Base-by-base conservation (phyloP, 1,140 invertebrate genomes). In the Melipona quadrifasciata region DNA sequence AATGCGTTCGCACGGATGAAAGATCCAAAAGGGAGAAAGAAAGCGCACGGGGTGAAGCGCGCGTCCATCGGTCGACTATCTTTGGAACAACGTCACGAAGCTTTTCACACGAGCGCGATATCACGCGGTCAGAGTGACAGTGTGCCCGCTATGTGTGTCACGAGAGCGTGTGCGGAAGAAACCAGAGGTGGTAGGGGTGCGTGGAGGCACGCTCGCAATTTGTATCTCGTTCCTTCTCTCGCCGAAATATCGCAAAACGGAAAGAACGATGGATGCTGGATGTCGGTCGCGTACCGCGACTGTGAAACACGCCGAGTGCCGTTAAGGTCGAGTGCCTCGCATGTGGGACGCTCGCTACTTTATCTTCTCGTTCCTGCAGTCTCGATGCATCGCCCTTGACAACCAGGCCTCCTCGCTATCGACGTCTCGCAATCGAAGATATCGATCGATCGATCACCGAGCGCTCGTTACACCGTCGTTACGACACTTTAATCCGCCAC, bases 261-360 rank as follows among this genome's bases (percentile, higher is more conserved):
- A 89, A 89, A 87, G 85, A 89, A 86, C 80, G 88, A 90, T 80
- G 87, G 79, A 90, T 90, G 87, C 51, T 84, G 78, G 71, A 77
- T 57, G 87, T 77, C 85, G 81, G 83, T 81, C 84, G 65, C 64
- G 61, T 16, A 75, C 55, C 75, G n/a, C 57, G 51, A n/a, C 74
- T 85, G 75, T 65, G 80, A 89, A 85, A 88, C 84, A 76, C 72
- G 86, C 82, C 12, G 86, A 64, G 83, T 58, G 65, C 78, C 82
- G 88, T 90, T 89, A 89, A 87, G 87, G 85, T 89, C 82, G 87
- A 89, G 88, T 89, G 75, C 68, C 70, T 76, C 85, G 70, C n/a
- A 89, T 87, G 82, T 89, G 83, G 85, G 87, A 82, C 88, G 78
- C 87, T 89, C 86, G 82, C 80, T 87, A n/a, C 19, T 51, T 67